phyloP scores from a whole-genome alignment of 2,888 invertebrate species.

The Thereva nobilitata region DNA sequence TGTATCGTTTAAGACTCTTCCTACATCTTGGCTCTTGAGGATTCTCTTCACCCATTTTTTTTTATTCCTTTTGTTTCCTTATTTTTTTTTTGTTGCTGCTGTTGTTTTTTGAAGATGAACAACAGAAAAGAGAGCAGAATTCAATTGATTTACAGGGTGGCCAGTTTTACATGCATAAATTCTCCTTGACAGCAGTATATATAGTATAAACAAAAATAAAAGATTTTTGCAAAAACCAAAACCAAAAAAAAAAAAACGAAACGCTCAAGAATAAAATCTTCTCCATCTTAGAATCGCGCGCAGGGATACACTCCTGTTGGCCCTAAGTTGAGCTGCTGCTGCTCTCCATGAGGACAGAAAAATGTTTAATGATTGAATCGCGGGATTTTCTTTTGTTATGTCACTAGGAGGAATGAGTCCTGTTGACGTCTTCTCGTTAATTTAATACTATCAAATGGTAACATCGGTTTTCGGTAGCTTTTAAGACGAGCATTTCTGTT shows the following conservation, averaged over 20 bases:
- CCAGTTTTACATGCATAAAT: constrained; percentile 54
- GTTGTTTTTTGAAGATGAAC: constrained; percentile 4
- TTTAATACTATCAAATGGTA: constrained; percentile 22
- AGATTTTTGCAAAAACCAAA: constrained; percentile 4
- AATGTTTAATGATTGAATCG: constrained; percentile 19
- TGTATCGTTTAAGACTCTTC: too few relatives aligned
- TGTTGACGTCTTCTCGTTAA: constrained; percentile 29
- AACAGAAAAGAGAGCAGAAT: constrained; percentile 32
- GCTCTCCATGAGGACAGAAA: not conserved
- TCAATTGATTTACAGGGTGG: constrained; percentile 54
- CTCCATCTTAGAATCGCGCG: not conserved
- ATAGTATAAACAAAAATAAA: constrained; percentile 5
- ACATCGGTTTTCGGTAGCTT: constrained; percentile 20
- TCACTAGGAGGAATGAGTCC: constrained; percentile 16
- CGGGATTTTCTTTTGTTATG: constrained; percentile 32
- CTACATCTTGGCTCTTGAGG: too few relatives aligned
- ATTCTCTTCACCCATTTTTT: constrained; percentile 11
- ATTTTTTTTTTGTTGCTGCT: constrained; percentile 6
- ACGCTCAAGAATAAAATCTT: not conserved
- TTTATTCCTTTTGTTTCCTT: not conserved
- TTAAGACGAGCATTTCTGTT: not conserved
- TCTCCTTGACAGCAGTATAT: constrained; percentile 43
- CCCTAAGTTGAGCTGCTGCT: constrained; percentile 5
- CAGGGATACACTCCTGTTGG: not conserved
- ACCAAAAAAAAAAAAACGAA: constrained; percentile 3